Conservation (phyloP, 2,113 vertebrate species). For the Strix aluco region DNA sequence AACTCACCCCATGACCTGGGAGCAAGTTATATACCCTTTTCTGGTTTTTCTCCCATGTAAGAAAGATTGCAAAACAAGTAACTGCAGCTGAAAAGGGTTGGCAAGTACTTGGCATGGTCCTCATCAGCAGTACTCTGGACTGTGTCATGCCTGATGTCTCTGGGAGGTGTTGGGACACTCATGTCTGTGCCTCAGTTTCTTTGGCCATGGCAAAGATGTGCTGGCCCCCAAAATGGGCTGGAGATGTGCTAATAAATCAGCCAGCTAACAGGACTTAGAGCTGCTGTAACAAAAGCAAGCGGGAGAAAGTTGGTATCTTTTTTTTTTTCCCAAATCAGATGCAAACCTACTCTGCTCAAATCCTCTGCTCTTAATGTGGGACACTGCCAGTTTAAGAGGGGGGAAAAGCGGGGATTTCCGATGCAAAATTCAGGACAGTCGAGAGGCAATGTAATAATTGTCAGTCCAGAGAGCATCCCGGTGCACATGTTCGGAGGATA, state of each 20-base stretch:
- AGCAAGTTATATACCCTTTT: neutral
- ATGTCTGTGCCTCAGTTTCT: slow-evolving; percentile 4
- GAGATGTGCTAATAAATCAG: neutral
- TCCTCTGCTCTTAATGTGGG: neutral
- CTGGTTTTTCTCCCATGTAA: neutral
- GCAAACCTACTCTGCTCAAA: slow-evolving; percentile 15
- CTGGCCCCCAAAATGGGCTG: neutral
- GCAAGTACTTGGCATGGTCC: neutral
- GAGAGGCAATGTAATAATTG: slow-evolving; percentile 63
- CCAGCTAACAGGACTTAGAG: neutral
- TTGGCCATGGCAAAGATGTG: neutral
- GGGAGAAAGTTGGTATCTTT: neutral
- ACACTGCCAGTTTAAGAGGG: slow-evolving; percentile 21
- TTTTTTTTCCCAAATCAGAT: neutral
- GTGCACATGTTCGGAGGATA: slow-evolving; percentile 67
- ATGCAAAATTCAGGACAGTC: slow-evolving; percentile 57
- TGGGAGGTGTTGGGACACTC: neutral
- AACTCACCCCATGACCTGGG: neutral
- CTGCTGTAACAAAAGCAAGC: neutral
- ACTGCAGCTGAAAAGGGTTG: neutral
- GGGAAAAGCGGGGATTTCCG: neutral
- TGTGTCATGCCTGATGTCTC: neutral
- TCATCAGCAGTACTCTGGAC: neutral
- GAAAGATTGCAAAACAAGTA: neutral
- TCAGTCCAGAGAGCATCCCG: slow-evolving; percentile 63